phyloP scores from a whole-genome alignment of 2,113 vertebrate species.

The Acanthochromis polyacanthus region DNA sequence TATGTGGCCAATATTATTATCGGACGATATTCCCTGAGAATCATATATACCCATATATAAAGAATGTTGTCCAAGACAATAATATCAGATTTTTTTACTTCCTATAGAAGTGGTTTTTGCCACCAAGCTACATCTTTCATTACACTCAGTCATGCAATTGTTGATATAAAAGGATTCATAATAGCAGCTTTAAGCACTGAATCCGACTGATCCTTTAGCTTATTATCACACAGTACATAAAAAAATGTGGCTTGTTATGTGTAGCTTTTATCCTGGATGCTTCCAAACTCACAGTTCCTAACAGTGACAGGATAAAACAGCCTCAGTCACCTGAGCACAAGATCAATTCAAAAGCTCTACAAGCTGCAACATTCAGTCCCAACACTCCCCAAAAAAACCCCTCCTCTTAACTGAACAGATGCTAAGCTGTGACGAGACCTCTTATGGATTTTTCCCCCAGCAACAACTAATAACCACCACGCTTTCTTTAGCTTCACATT shows the following conservation, averaged over 20 bases:
- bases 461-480: constrained; percentile 25
- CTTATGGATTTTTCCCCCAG: constrained; percentile 14
- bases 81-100: no score
- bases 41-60: no score
- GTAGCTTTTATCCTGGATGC: neutral
- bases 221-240: neutral
- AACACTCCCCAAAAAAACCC: neutral
- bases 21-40: no score
- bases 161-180: no score
- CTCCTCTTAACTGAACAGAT: neutral
- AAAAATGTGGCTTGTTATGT: neutral
- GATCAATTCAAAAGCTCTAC: neutral
- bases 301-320: neutral
- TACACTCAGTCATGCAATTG: neutral
- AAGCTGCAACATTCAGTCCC: neutral
- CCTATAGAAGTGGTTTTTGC: no score
- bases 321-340: neutral
- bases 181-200: no score
- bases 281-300: neutral
- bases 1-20: no score
- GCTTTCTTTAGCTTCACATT: neutral
- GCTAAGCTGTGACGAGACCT: neutral
- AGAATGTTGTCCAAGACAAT: no score
- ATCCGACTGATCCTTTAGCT: neutral
- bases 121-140: no score